A percentile compares a stretch with the other conserved stretches of the same genome.
Evolutionary conservation across 2,797 vertebrate species (phyloP).

Genomic region (Poecilia picta): DNA sequence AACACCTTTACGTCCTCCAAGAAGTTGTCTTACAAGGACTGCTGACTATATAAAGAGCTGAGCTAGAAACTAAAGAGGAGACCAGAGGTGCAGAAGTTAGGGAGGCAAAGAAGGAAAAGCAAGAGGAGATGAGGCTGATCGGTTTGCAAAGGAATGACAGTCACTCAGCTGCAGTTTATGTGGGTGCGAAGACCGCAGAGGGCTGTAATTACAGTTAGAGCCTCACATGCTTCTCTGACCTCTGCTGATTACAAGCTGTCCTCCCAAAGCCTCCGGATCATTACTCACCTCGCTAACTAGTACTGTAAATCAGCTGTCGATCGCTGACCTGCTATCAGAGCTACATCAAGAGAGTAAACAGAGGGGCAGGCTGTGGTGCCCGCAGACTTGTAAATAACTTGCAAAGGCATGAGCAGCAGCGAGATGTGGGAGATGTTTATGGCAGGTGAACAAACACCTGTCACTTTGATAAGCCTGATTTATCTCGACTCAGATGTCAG

Average conservation of each 20-base stretch:
- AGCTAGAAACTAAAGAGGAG: conserved; percentile 50
- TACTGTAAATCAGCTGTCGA: conserved; percentile 55
- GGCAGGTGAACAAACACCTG: conserved; percentile 93
- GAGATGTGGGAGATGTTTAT: conserved; percentile 83
- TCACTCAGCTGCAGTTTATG: conserved; percentile 30
- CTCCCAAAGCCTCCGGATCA: conserved; percentile 60
- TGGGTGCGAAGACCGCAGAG: conserved; percentile 31
- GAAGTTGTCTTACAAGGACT: conserved; percentile 25
- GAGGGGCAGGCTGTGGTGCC: conserved; percentile 43
- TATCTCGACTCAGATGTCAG: conserved; percentile 83
- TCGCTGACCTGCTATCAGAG: conserved; percentile 69
- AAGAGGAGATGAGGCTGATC: conserved; percentile 17
- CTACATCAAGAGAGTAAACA: conserved; percentile 72
- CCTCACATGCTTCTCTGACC: conserved; percentile 55
- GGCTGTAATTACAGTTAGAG: conserved; percentile 67
- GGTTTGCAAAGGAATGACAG: conserved; percentile 32
- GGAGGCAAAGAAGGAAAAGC: conserved; percentile 17
- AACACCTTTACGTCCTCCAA: conserved; percentile 52
- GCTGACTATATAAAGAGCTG: conserved; percentile 68
- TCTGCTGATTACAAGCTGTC: conserved; percentile 61
- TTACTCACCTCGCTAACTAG: conserved; percentile 79
- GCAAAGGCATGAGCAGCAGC: conserved; percentile 64
- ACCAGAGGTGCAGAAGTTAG: conserved; percentile 18
- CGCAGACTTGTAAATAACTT: conserved; percentile 82
- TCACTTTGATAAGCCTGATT: conserved; percentile 88